Evolutionary conservation across 2,113 vertebrate species (phyloP), one percentile per base, ranked within the genome.

Genomic region (Menidia beryllina): DNA sequence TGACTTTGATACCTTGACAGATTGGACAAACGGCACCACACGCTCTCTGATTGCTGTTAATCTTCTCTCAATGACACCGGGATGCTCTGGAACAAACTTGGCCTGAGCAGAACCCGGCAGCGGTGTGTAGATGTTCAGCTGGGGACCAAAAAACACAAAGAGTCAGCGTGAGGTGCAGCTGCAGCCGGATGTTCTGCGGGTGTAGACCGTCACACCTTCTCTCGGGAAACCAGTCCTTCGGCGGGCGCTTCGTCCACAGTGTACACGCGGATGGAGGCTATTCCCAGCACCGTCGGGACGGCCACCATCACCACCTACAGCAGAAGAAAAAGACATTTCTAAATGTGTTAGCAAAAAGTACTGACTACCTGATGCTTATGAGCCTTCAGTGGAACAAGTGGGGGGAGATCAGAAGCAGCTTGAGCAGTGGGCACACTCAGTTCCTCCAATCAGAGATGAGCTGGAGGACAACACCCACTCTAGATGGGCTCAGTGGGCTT

Each of bases 1-100:
- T n/a, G n/a, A n/a, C n/a, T n/a, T n/a, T n/a, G n/a, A 58, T 93
- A 97, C 96, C 94, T 93, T 93, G 25, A 91, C 91, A 86, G 94
- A 86, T 1, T 85, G 88, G 0, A 94, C 5, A 8, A 93, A 90
- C 38, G 6, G 91, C 14, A 79, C 23, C 0, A 93, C 3, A 3
- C 81, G 23, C 25, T 69, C 82, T 3, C 95, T 92, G 4, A 91
- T 70, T 0, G 88, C 70, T 3, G 86, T 84, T 25, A 97, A 64
- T 0, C 89, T 86, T 60, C 66, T 89, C 82, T 96, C 93, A 52
- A 98, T 75, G 5, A 3, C 51, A 19, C 96, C 94, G 0, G 95
- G 94, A 60, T 90, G 82, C 26, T 96, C 94, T 65, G 94, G 91
- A 7, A 95, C 0, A 69, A 92, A 94, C 13, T 63, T 90, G 0